Conservation (phyloP, 2,888 invertebrate species). For the Nemotelus pantherinus region DNA sequence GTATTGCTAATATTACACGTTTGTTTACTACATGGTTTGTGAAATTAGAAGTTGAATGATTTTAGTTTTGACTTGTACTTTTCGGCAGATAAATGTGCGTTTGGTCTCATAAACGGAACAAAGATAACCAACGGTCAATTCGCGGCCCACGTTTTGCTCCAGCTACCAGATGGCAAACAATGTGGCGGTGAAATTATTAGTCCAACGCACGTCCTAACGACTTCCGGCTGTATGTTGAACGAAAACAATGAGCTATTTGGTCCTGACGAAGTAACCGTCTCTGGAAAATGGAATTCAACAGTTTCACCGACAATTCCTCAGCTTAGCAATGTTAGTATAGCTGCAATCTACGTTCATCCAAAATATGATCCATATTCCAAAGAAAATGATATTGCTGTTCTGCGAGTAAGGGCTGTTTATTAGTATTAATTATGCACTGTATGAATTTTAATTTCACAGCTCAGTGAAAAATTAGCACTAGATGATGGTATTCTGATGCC, state of each 20-base stretch:
- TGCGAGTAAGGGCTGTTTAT: constrained; percentile 41
- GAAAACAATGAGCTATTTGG: constrained; percentile 29
- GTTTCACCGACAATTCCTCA: constrained; percentile 28
- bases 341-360: constrained; percentile 47
- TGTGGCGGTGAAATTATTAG: constrained; percentile 50
- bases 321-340: constrained; percentile 11
- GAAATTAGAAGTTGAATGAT: too few relatives aligned
- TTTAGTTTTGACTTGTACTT: too few relatives aligned
- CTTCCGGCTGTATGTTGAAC: constrained; percentile 44
- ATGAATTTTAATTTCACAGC: constrained; percentile 9
- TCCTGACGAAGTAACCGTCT: constrained; percentile 40
- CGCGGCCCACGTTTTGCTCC: constrained; percentile 23
- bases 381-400: constrained; percentile 50
- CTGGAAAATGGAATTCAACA: constrained; percentile 31
- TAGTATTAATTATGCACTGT: neutral
- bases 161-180: constrained; percentile 18
- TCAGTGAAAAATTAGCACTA: constrained; percentile 16
- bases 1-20: too few relatives aligned
- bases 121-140: constrained; percentile 31
- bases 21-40: too few relatives aligned
- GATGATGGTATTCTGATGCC: constrained; percentile 25
- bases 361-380: constrained; percentile 45
- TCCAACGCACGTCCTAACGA: constrained; percentile 47
- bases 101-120: neutral
- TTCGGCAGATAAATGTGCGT: too few relatives aligned